Conservation (phyloP, 2,113 vertebrate genomes). For the Aspiorhynchus laticeps region DNA sequence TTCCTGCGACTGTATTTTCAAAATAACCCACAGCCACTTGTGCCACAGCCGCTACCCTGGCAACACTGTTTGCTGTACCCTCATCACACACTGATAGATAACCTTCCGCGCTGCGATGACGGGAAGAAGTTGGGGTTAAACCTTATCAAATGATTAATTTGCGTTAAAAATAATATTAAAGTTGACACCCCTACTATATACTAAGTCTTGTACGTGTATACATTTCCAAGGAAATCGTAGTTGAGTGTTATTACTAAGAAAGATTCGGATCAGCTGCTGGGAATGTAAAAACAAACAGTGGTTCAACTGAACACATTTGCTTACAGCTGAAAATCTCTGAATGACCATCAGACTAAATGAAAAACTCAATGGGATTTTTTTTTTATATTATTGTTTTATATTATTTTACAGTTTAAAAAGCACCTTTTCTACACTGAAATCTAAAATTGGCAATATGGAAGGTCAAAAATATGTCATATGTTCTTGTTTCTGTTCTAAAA, state of each 20-base stretch:
- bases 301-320: not conserved
- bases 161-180: too few species aligned
- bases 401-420: not conserved
- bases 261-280: not conserved
- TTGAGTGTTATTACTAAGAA: slow-evolving; percentile 1
- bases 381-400: not conserved
- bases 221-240: not conserved
- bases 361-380: not conserved
- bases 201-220: not conserved
- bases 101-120: too few species aligned
- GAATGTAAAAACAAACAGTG: not conserved
- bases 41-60: too few species aligned
- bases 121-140: too few species aligned
- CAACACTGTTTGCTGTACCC: too few species aligned
- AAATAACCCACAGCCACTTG: too few species aligned
- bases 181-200: too few species aligned
- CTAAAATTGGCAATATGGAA: not conserved
- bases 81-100: too few species aligned
- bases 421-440: not conserved
- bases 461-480: not conserved
- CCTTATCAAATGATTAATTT: too few species aligned
- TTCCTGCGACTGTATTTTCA: too few species aligned
- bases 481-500: not conserved
- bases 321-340: not conserved
- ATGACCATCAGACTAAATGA: not conserved